Evolutionary conservation across 35 echinoderm and acorn worm genomes (phyloP).

Genomic region (Eucidaris tribuloides): DNA sequence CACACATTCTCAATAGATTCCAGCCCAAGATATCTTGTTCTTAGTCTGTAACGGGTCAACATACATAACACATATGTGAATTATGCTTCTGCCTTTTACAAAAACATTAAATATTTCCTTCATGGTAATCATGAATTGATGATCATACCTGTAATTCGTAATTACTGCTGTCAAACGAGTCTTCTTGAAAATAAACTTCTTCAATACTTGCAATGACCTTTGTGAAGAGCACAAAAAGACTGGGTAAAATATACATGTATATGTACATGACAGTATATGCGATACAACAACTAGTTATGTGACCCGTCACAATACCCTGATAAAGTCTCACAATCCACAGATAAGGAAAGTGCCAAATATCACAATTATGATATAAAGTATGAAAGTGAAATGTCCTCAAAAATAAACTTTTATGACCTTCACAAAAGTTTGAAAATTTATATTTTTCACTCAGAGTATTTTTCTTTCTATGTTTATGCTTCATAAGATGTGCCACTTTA

Average conservation of each 20-base stretch:
- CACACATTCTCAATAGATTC: too few relatives aligned
- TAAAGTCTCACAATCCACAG: background rate
- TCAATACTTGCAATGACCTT: slow-evolving; percentile 96
- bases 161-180: slow-evolving; percentile 80
- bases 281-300: background rate
- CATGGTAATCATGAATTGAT: too few relatives aligned
- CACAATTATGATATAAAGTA: background rate
- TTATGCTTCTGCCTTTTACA: too few relatives aligned
- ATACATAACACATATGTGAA: too few relatives aligned
- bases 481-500: too few relatives aligned
- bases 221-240: background rate
- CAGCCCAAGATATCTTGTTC: too few relatives aligned
- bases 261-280: background rate
- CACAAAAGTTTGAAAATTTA: too few relatives aligned
- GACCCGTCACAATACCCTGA: background rate
- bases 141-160: slow-evolving; percentile 90
- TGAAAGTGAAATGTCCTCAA: background rate
- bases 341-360: background rate
- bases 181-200: slow-evolving; percentile 81
- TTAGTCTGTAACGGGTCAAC: too few relatives aligned
- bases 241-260: background rate
- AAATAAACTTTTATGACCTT: background rate
- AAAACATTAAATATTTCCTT: too few relatives aligned
- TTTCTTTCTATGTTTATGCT: too few relatives aligned
- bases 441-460: too few relatives aligned